Evolutionary conservation across 2,797 vertebrate species (phyloP), one percentile per base, ranked within the genome.

Genomic region (Ctenopoma kingsleyae): DNA sequence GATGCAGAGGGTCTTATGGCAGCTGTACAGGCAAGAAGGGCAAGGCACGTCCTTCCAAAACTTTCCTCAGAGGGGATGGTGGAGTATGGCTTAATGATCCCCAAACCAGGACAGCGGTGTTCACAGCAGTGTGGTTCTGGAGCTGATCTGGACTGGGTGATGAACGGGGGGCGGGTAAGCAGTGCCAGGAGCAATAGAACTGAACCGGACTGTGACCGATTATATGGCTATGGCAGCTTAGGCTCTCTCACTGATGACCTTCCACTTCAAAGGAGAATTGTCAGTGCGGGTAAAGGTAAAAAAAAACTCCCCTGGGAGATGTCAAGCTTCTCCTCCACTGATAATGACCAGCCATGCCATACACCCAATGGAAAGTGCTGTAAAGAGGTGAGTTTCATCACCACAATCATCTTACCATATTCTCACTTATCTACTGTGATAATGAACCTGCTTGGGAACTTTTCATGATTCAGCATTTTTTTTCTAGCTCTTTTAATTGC

Each of bases 291-390:
- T 1, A 98, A 96, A 85, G 95, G 95, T 5, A 99, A 96, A 78
- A 96, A 92, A 91, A 98, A 96, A 73, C 94, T 99, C 59, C 98
- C 97, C 0, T 99, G 98, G 98, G 97, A 98, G 81, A 94, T 78
- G 16, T 87, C 93, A 0, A 89, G 38, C 16, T 78, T 91, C 30
- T 91, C 88, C 13, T 85, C 81, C 48, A 4, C 73, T 16, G 94
- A 93, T 62, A 86, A 79, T 0, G 81, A 87, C 38, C 77, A 85
- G 8, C 91, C 86, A 35, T 78, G 22, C 73, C 84, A 61, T 38
- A 67, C 87, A 32, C 74, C 86, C 2, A 82, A 75, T 11, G 50
- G 87, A 25, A 93, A 91, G 78, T 76, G 60, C 67, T 83, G 80
- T 58, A 89, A 93, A 53, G 91, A 93, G 94, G 95, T 95, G 76